Conservation (phyloP, 2,888 invertebrate species). For the Acrocera orbiculus region DNA sequence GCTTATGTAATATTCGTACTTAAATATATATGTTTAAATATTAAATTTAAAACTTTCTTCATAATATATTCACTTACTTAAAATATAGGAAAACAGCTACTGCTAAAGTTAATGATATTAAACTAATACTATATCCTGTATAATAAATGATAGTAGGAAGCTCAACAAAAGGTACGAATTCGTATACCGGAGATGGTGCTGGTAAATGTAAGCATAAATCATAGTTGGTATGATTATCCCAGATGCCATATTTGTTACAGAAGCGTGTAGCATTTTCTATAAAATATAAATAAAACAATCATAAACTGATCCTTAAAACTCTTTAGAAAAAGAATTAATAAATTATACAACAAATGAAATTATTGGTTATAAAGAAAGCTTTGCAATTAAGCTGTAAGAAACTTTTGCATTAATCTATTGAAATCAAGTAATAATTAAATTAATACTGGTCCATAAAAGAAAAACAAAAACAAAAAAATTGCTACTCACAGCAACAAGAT, state of each 20-base stretch:
- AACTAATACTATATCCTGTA: constrained; percentile 66
- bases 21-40: background rate
- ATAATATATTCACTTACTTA: constrained; percentile 48
- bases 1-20: background rate
- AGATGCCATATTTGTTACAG: constrained; percentile 62
- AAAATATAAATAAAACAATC: constrained; percentile 9
- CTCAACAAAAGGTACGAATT: constrained; percentile 40
- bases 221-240: constrained; percentile 67
- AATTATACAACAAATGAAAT: no score
- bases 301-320: background rate
- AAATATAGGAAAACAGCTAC: constrained; percentile 76
- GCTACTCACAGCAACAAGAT: background rate
- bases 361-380: no score
- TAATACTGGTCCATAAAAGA: background rate
- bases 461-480: background rate
- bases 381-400: no score
- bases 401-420: no score
- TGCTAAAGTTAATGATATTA: constrained; percentile 63
- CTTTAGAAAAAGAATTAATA: background rate
- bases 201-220: constrained; percentile 39
- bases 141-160: constrained; percentile 65
- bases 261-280: constrained; percentile 71
- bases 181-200: constrained; percentile 37
- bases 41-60: constrained; percentile 12
- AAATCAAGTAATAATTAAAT: background rate